Percentiles rank a stretch among this genome's conserved stretches.
Conservation (phyloP, 2,797 vertebrate species). For the Pteropus rufus region DNA sequence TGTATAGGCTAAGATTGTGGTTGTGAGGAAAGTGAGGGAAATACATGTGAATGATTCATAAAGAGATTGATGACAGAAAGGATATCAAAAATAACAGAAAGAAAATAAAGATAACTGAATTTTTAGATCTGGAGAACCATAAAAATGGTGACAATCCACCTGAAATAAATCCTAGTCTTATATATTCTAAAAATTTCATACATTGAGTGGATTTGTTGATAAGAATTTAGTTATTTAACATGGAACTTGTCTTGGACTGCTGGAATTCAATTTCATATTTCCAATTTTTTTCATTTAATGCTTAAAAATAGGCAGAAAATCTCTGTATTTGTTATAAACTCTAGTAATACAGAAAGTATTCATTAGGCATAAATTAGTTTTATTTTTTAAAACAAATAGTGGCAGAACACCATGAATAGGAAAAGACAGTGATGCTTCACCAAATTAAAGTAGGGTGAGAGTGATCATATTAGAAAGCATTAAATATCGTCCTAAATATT, state of each 20-base stretch:
- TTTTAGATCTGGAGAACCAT: background rate
- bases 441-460: background rate
- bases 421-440: background rate
- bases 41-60: background rate
- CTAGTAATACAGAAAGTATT: background rate
- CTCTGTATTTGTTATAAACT: background rate
- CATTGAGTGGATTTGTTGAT: background rate
- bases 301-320: background rate
- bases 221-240: background rate
- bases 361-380: background rate
- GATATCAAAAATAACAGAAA: background rate
- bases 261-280: conserved; percentile 3
- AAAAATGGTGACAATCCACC: background rate
- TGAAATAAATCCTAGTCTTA: background rate
- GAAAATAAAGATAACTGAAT: background rate
- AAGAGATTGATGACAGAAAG: background rate
- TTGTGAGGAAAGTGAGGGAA: background rate
- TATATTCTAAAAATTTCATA: background rate
- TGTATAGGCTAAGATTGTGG: background rate
- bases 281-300: background rate
- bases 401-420: background rate
- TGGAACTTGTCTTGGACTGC: background rate
- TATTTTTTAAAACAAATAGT: background rate
- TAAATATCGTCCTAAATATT: background rate
- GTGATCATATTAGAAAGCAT: background rate